These are phyloP conservation scores for Aethes cnicana DNA, from an alignment of 2,888 invertebrate species.

Conservation along the genomic window DNA sequence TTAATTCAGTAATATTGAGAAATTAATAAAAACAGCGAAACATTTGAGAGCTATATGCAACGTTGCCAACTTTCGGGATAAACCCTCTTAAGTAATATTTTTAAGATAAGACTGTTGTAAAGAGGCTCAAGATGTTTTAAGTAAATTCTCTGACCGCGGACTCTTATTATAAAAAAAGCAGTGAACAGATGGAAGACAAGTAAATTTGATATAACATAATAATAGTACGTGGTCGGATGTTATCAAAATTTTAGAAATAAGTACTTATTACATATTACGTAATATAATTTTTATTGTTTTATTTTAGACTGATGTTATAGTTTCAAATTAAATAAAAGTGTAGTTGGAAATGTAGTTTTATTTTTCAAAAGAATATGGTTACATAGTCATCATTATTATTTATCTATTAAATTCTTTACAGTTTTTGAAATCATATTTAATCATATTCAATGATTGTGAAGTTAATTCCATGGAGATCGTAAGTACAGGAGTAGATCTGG, in stretches of 20 bases:
- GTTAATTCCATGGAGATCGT: no score
- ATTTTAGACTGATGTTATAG: slow-evolving; percentile 41
- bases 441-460: no score
- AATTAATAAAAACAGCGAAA: no score
- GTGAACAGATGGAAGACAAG: background rate
- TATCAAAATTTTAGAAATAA: slow-evolving; percentile 36
- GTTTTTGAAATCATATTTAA: no score
- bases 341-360: background rate
- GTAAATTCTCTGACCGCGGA: slow-evolving; percentile 26
- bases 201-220: background rate
- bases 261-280: slow-evolving; percentile 4
- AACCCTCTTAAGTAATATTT: no score
- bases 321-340: slow-evolving; percentile 15
- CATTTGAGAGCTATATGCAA: no score
- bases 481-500: no score
- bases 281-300: slow-evolving; percentile 22
- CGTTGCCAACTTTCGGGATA: no score
- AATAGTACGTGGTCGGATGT: slow-evolving; percentile 23
- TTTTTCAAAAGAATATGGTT: no score
- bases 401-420: no score
- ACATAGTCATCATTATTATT: no score
- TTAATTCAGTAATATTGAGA: no score
- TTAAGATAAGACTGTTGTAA: slow-evolving; percentile 17
- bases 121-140: slow-evolving; percentile 15
- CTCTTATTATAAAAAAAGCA: slow-evolving; percentile 13